Evolutionary conservation across 2,888 invertebrate genomes (phyloP).

Genomic region (Eudasyphora cyanicolor): DNA sequence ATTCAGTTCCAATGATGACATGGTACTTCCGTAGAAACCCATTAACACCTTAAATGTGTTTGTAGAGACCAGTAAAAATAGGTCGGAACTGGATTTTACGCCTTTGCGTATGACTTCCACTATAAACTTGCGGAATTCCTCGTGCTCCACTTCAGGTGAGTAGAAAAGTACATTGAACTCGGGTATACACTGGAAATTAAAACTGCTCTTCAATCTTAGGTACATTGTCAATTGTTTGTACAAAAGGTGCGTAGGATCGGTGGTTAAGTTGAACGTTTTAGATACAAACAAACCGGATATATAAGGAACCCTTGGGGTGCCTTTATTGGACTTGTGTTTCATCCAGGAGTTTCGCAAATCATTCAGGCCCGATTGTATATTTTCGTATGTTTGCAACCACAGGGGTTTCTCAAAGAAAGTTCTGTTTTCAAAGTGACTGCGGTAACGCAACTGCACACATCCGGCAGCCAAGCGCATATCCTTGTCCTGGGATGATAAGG

Average conservation of each 20-base stretch:
- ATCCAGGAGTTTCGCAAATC: conserved; percentile 74
- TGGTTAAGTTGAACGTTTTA: conserved; percentile 83
- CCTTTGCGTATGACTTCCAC: conserved; percentile 89
- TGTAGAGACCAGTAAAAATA: conserved; percentile 86
- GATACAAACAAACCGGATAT: conserved; percentile 77
- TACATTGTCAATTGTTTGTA: conserved; percentile 90
- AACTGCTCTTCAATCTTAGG: conserved; percentile 87
- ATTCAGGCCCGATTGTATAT: conserved; percentile 76
- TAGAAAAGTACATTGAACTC: conserved; percentile 93
- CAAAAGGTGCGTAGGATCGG: conserved; percentile 87
- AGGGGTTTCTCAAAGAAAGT: conserved; percentile 80
- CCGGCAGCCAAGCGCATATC: conserved; percentile 87
- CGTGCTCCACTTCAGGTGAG: conserved; percentile 86
- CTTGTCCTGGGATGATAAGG: conserved; percentile 85
- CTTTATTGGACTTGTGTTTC: conserved; percentile 76
- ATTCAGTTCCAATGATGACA: conserved; percentile 84
- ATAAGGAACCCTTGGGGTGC: conserved; percentile 77
- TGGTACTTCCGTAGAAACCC: conserved; percentile 84
- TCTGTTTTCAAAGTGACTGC: conserved; percentile 86
- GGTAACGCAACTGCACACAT: conserved; percentile 87
- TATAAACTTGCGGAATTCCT: conserved; percentile 88
- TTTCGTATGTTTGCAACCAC: conserved; percentile 79
- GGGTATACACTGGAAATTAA: conserved; percentile 90
- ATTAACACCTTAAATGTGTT: conserved; percentile 89
- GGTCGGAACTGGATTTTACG: conserved; percentile 87